phyloP scores from a whole-genome alignment of 2,888 invertebrate species.

The Disparrhopalites patrizii region DNA sequence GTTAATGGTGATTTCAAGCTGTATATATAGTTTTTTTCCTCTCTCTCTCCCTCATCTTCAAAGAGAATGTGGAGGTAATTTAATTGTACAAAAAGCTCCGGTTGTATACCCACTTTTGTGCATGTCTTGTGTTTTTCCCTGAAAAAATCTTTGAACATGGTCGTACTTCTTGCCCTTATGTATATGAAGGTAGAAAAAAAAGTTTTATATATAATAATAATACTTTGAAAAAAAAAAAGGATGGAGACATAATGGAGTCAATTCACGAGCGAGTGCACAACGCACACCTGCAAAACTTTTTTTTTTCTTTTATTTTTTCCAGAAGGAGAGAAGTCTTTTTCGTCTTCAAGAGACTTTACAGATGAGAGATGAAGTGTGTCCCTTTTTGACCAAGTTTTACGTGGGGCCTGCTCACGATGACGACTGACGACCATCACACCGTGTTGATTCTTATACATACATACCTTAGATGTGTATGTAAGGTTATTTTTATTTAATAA shows the following conservation, averaged over 20 bases:
- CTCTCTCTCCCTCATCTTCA: too few relatives aligned
- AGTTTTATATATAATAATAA: too few relatives aligned
- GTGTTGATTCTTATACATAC: too few relatives aligned
- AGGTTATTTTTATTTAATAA: too few relatives aligned
- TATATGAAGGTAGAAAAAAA: too few relatives aligned
- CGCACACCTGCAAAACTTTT: slow-evolving; percentile 29
- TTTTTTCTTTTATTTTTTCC: too few relatives aligned
- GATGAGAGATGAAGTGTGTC: slow-evolving; percentile 47
- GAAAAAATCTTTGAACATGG: too few relatives aligned
- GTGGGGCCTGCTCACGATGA: slow-evolving; percentile 14
- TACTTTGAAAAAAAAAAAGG: slow-evolving; percentile 26
- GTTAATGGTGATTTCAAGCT: slow-evolving; percentile 29
- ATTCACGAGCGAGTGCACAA: slow-evolving; percentile 32
- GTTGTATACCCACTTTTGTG: too few relatives aligned
- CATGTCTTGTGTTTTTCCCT: slow-evolving; percentile 27
- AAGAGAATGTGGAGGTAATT: slow-evolving; percentile 26
- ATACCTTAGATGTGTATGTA: too few relatives aligned
- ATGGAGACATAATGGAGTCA: slow-evolving; percentile 32
- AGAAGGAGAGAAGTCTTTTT: too few relatives aligned
- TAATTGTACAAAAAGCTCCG: slow-evolving; percentile 29
- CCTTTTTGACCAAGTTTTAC: slow-evolving; percentile 33
- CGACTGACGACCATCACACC: not conserved
- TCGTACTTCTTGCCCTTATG: too few relatives aligned
- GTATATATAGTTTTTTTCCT: too few relatives aligned
- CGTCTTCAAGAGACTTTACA: slow-evolving; percentile 31